Conservation (phyloP, 1,140 invertebrate genomes). For the Drosophila ficusphila region DNA sequence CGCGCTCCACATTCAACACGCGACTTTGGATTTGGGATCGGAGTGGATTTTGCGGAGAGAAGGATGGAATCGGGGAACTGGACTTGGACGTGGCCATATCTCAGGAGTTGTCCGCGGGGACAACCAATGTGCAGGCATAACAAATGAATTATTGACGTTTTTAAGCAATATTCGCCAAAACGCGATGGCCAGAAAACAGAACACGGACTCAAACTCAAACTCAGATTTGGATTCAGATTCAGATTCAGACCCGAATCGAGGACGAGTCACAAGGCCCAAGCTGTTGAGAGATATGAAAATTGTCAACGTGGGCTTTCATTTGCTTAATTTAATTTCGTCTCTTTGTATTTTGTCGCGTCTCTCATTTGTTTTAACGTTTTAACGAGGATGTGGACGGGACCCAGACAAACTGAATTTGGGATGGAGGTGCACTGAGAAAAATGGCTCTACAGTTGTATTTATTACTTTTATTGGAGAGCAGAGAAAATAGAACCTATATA, state of each 20-base stretch:
- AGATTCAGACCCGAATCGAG: conserved; percentile 20
- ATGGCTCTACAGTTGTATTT: background rate
- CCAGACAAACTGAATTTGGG: conserved; percentile 18
- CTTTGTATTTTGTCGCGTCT: conserved; percentile 70
- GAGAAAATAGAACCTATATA: too few relatives aligned
- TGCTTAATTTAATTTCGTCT: conserved; percentile 79
- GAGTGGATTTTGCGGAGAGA: background rate
- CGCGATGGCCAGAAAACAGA: conserved; percentile 26
- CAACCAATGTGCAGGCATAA: conserved; percentile 84
- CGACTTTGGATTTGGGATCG: conserved; percentile 14
- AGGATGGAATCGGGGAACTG: background rate
- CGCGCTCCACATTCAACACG: conserved; percentile 76
- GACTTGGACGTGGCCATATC: conserved; percentile 49
- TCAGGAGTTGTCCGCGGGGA: conserved; percentile 56
- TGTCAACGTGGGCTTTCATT: conserved; percentile 82
- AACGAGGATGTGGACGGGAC: conserved; percentile 67
- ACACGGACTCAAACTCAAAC: conserved; percentile 7
- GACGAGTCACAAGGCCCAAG: conserved; percentile 27
- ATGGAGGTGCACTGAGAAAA: conserved; percentile 12
- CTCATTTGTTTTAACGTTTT: conserved; percentile 73
- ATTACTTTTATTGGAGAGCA: background rate
- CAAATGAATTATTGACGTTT: conserved; percentile 84
- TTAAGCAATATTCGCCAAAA: conserved; percentile 84
- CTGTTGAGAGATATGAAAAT: conserved; percentile 76
- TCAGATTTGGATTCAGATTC: too few relatives aligned